Base-by-base conservation (phyloP, 2,113 vertebrate genomes). In the Entelurus aequoreus region DNA sequence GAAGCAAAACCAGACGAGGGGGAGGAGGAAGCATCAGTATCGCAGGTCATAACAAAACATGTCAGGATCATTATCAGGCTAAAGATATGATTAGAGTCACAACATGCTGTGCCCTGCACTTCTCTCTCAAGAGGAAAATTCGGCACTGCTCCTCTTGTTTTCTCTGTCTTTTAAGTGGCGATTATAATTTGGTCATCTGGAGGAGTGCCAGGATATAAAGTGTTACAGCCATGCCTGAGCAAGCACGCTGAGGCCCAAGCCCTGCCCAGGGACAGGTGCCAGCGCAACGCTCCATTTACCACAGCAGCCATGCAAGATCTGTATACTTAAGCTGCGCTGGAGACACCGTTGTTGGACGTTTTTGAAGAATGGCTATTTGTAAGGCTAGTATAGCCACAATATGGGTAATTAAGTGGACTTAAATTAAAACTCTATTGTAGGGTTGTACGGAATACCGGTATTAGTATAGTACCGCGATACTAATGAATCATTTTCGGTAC, bases 61-160 rank as follows among this genome's bases (percentile, higher is more conserved):
- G 91, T 89, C 90, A 92, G 88, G 85, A 92, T 93, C 85, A 82
- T 91, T 92, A 93, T 90, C 87, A 82, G 79, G 60, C 66, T 79
- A 79, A 78, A 82, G 82, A 85, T 84, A 88, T 81, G 76, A 87
- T 81, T 76, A 81, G 80, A 79, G 69, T 57, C 62, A 53, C 48
- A 71, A 70, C 62, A 66, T 49, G 52, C 54, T 54, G 10, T 67
- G 75, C 54, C 36, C 36, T 57, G 66, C 70, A 54, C 66, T 74
- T 66, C 56, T 61, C 59, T 69, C 66, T 76, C 69, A 73, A 52
- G 54, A 86, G 74, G 60, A 72, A 74, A 70, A 65, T 78, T 65
- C 40, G 63, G 69, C 66, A 71, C 68, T 56, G 55, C 58, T 70
- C 4, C 59, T 64, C 63, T 72, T 54, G 55, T 81, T 77, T 74